These are phyloP conservation scores for Allacma fusca DNA, from an alignment of 2,888 invertebrate genomes.

Conservation along the genomic window DNA sequence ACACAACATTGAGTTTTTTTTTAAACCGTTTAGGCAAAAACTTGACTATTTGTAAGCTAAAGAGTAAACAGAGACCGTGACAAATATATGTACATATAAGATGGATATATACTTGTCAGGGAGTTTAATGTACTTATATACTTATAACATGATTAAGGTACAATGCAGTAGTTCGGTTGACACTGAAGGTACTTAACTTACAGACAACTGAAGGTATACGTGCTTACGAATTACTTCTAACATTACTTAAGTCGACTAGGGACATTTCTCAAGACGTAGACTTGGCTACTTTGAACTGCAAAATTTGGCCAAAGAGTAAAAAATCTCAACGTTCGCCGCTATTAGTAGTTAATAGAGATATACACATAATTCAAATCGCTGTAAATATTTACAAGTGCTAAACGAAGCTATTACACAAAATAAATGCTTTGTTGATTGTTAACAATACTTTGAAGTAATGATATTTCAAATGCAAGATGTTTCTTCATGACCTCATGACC, in stretches of 20 bases:
- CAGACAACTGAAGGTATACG: neutral
- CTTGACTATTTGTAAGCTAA: too few species aligned
- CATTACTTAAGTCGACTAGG: neutral
- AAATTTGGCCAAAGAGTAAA: neutral
- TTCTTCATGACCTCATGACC: neutral
- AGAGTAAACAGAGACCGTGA: too few species aligned
- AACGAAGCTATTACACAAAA: neutral
- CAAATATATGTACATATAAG: too few species aligned
- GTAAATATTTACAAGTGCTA: neutral
- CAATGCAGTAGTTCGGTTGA: too few species aligned
- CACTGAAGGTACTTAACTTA: neutral
- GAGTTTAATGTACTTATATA: too few species aligned
- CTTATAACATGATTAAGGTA: too few species aligned
- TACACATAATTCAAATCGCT: too few species aligned
- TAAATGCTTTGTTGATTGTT: slow-evolving; percentile 5
- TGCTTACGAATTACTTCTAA: neutral
- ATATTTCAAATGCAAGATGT: slow-evolving; percentile 10
- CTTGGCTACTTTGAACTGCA: neutral
- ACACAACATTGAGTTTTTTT: too few species aligned
- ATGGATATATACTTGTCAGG: too few species aligned
- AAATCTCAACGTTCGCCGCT: too few species aligned
- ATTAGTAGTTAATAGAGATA: too few species aligned
- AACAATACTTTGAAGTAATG: slow-evolving; percentile 6
- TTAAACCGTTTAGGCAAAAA: too few species aligned
- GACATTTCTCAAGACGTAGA: neutral